Conservation (phyloP, 1,140 invertebrate genomes). For the Mesaphorura yosii region DNA sequence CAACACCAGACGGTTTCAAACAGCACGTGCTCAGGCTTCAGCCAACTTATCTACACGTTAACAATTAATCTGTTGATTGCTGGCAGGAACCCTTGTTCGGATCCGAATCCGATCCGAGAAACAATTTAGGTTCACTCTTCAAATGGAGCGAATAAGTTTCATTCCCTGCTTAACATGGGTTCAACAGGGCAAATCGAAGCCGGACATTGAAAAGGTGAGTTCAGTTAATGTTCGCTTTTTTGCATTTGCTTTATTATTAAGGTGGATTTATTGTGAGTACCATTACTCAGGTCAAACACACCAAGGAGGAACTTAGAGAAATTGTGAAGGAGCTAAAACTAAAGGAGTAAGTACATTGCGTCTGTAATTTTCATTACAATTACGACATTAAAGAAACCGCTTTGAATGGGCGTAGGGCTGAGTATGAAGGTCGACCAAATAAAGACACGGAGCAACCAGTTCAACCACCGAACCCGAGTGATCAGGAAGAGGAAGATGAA, state of each 20-base stretch:
- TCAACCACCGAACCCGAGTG: constrained; percentile 31
- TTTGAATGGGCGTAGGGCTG: constrained; percentile 12
- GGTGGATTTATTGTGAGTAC: constrained; percentile 29
- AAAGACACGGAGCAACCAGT: background rate
- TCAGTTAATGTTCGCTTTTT: constrained; percentile 7
- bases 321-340: constrained; percentile 32
- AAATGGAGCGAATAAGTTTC: no score
- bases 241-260: constrained; percentile 18
- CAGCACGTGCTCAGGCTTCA: no score
- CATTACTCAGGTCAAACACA: constrained; percentile 49
- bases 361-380: background rate
- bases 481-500: constrained; percentile 38
- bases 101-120: no score
- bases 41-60: no score
- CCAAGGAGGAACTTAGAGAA: constrained; percentile 51
- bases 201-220: background rate
- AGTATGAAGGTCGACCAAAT: constrained; percentile 34
- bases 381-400: background rate
- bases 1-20: no score
- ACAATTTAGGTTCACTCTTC: no score
- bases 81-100: no score
- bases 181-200: no score
- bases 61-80: no score
- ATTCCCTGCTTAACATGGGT: no score
- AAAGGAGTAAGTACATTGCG: constrained; percentile 19